These are phyloP conservation scores for Morus bassanus DNA, from an alignment of 2,797 vertebrate genomes.

Conservation along the genomic window DNA sequence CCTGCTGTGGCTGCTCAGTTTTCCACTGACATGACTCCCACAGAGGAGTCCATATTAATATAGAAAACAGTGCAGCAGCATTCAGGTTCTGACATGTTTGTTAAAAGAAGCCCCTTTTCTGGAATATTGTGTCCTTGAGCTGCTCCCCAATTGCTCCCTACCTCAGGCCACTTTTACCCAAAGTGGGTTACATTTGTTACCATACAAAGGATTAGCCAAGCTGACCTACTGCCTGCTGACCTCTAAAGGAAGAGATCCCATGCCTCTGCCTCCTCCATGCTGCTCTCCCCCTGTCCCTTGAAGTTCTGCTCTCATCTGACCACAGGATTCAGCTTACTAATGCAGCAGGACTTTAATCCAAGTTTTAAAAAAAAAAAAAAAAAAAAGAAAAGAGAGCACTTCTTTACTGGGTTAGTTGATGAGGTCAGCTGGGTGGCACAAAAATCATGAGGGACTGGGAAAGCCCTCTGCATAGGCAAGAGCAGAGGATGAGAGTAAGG, in stretches of 20 bases:
- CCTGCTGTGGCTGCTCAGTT: slow-evolving; percentile 21
- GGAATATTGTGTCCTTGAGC: background rate
- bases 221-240: background rate
- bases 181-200: background rate
- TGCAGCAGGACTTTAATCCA: background rate
- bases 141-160: background rate
- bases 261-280: too few species aligned
- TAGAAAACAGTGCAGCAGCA: background rate
- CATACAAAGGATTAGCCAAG: background rate
- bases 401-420: background rate
- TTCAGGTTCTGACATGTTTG: background rate
- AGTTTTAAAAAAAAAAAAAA: background rate
- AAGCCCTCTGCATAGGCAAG: background rate
- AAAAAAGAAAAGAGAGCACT: too few species aligned
- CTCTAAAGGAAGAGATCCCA: background rate
- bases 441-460: background rate
- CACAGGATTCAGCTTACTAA: background rate
- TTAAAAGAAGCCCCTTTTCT: background rate
- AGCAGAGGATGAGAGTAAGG: background rate
- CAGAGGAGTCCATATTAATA: background rate
- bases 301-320: background rate
- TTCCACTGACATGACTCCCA: background rate
- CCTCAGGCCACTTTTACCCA: background rate
- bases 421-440: background rate
- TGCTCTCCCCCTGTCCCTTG: background rate